These are phyloP conservation scores for Mionectes macconnelli DNA, from an alignment of 2,113 vertebrate species.

Conservation along the genomic window DNA sequence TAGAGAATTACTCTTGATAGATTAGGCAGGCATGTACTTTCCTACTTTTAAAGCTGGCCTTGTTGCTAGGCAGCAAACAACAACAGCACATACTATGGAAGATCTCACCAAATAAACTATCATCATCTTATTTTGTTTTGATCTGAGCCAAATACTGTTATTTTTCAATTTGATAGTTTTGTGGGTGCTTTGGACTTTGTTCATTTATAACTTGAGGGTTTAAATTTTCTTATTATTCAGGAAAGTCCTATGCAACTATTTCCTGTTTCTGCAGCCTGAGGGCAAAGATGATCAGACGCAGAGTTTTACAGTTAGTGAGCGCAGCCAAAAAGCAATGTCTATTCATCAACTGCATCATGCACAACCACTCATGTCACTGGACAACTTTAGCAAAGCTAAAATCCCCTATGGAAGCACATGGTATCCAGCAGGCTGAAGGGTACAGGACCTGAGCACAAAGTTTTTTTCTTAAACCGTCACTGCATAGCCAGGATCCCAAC, in stretches of 20 bases:
- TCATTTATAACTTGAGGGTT: not conserved
- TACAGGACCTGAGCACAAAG: not conserved
- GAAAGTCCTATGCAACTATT: not conserved
- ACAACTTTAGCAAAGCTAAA: not conserved
- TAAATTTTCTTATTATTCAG: not conserved
- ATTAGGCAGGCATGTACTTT: not conserved
- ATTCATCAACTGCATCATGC: not conserved
- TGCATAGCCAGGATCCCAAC: accelerated
- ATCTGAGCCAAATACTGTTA: not conserved
- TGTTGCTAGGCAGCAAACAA: constrained; percentile 21
- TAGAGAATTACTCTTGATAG: not conserved
- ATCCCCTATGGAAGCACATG: not conserved
- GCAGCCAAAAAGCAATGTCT: not conserved
- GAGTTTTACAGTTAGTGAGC: not conserved
- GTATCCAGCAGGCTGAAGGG: not conserved
- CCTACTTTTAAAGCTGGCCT: not conserved
- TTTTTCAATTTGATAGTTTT: not conserved
- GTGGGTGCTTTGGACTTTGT: not conserved
- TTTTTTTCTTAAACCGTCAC: not conserved
- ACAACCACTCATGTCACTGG: not conserved
- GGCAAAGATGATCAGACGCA: not conserved
- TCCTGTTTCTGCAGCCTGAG: not conserved
- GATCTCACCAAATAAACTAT: not conserved
- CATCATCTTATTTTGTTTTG: not conserved
- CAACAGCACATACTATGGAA: not conserved